Base-by-base conservation (phyloP, 2,113 vertebrate genomes). In the Salvelinus sp. region DNA sequence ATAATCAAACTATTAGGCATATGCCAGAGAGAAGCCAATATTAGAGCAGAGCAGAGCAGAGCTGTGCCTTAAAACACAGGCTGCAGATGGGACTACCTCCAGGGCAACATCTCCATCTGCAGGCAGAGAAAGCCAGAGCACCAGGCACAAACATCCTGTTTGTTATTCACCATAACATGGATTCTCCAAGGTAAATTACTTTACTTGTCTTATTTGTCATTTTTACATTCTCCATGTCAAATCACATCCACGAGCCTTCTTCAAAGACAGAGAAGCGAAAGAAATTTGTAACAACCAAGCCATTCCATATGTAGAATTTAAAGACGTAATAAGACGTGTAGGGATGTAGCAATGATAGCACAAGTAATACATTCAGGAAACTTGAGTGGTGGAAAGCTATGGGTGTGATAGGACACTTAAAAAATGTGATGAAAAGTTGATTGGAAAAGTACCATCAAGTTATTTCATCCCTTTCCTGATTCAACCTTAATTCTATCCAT, bases 81-180 rank as follows among this genome's bases (percentile, higher is more conserved):
- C 22, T 84, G 70, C 76, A 82, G 79, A 78, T 65, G 54, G 82
- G 81, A 75, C 82, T 74, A 91, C 92, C 86, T 90, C 82, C 84
- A 90, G 88, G 90, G 87, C 93, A 93, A 93, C 88, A 93, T 85
- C 91, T 78, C 92, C 93, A 92, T 93, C 93, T 94, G 86, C 91
- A 94, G 93, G 91, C 86, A 84, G 82, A 85, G 72, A 76, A 74
- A 70, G 68, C 23, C 63, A 30, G 83, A 82, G 66, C 73, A 84
- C 79, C 87, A 87, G 70, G 14, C 54, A 82, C 71, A 81, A 81
- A 23, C 76, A 86, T 64, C 20, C 22, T 76, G 60, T 62, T 83
- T 78, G 66, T 13, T 68, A 38, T 75, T 81, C 67, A 84, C 81
- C 80, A 25, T 83, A 83, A 85, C 72, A 88, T 87, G 78, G 82